Percentiles rank a stretch among this genome's conserved stretches.
Conservation (phyloP, 2,888 invertebrate species). For the Campoletis raptor region DNA sequence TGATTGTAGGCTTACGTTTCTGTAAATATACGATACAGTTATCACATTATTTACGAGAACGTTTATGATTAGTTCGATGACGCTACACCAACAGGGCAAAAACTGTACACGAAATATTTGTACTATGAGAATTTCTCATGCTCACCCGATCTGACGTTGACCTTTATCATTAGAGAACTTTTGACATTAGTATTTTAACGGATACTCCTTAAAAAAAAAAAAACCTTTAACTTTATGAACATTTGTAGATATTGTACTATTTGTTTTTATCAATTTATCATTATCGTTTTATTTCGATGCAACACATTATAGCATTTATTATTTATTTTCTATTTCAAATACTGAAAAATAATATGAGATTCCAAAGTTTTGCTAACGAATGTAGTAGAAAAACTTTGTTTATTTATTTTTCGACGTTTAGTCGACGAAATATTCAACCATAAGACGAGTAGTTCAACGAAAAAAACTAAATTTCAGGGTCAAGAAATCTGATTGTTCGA, state of each 20-base stretch:
- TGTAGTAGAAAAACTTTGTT: not conserved
- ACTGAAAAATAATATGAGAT: not conserved
- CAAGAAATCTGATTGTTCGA: too few relatives aligned
- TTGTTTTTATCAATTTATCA: not conserved
- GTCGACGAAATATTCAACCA: too few relatives aligned
- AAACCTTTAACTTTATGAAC: too few relatives aligned
- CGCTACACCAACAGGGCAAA: conserved; percentile 12
- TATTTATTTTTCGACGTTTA: not conserved
- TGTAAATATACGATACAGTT: conserved; percentile 9
- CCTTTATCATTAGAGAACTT: not conserved
- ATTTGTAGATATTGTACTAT: too few relatives aligned
- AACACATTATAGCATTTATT: not conserved
- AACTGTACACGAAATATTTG: not conserved
- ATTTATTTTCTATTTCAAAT: not conserved
- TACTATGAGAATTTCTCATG: not conserved
- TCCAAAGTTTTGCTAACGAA: not conserved
- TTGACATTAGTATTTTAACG: not conserved
- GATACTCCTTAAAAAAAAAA: not conserved
- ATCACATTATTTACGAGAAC: conserved; percentile 33
- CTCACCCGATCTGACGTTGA: not conserved
- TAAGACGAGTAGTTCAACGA: not conserved
- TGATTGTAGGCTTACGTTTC: conserved; percentile 26
- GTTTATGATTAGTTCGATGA: conserved; percentile 45
- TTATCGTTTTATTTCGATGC: not conserved
- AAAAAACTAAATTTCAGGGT: not conserved